Conservation (phyloP, 2,797 vertebrate species). For the Ctenopoma kingsleyae region DNA sequence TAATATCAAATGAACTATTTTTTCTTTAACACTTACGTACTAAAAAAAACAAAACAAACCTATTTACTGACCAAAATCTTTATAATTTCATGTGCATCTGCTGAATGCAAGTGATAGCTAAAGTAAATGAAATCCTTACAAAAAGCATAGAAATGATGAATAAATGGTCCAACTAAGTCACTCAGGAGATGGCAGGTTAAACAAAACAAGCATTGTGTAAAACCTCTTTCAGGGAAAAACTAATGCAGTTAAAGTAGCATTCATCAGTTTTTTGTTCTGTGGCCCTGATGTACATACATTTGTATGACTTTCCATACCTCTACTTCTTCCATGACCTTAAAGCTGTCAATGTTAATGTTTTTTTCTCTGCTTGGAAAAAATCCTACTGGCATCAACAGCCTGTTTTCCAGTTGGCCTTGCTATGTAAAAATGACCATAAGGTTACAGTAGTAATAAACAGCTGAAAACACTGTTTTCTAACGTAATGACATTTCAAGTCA, state of each 20-base stretch:
- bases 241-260: conserved; percentile 14
- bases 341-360: conserved; percentile 23
- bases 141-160: background rate
- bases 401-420: conserved; percentile 40
- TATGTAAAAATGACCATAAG: conserved; percentile 2
- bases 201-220: conserved; percentile 5
- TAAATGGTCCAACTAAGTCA: background rate
- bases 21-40: background rate
- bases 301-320: conserved; percentile 45
- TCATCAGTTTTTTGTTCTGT: conserved; percentile 24
- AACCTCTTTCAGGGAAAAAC: conserved; percentile 14
- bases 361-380: conserved; percentile 39
- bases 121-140: background rate
- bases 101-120: background rate
- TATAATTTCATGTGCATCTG: background rate
- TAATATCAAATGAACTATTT: background rate
- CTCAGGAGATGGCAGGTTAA: background rate
- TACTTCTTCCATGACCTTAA: conserved; percentile 46
- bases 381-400: background rate
- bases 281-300: conserved; percentile 3
- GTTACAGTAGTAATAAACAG: conserved; percentile 13
- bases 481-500: background rate
- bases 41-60: background rate
- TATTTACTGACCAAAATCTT: background rate
- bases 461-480: conserved; percentile 6